Percentiles rank a stretch among this genome's conserved stretches.
Conservation (phyloP, 2,797 vertebrate genomes). For the Trichosurus vulpecula region DNA sequence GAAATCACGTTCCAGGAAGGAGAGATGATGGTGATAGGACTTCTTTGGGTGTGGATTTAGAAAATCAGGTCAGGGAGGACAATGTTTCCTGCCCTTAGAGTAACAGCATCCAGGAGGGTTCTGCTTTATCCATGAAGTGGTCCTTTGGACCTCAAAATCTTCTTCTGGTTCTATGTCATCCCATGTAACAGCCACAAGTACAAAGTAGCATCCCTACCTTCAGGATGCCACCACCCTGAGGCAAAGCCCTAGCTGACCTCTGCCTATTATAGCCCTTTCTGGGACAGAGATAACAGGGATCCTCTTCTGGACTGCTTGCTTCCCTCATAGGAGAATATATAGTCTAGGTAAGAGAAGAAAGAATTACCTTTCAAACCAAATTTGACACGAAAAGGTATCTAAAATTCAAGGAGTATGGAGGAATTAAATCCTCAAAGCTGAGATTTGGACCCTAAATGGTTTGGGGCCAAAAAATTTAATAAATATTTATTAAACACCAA, state of each 20-base stretch:
- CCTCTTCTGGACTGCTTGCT: background rate
- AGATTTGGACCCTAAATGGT: background rate
- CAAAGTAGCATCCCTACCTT: too few species aligned
- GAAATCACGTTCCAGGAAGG: background rate
- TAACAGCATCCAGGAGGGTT: background rate
- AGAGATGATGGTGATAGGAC: background rate
- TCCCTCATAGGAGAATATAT: conserved; percentile 4
- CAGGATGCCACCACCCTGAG: background rate
- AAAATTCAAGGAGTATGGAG: background rate
- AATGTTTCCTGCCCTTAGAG: background rate
- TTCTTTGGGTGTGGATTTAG: background rate
- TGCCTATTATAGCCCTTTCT: background rate
- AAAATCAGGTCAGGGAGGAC: background rate
- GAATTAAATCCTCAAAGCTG: background rate
- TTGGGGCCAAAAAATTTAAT: background rate
- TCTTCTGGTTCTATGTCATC: background rate
- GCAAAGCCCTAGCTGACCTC: background rate
- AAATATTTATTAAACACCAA: background rate
- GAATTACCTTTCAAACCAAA: background rate
- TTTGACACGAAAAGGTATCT: background rate
- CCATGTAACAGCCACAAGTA: background rate
- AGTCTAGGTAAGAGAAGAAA: background rate
- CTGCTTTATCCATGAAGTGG: background rate
- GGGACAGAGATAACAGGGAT: background rate
- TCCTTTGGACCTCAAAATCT: background rate